phyloP scores from a whole-genome alignment of 2,888 invertebrate species.

The Sturmia bella region DNA sequence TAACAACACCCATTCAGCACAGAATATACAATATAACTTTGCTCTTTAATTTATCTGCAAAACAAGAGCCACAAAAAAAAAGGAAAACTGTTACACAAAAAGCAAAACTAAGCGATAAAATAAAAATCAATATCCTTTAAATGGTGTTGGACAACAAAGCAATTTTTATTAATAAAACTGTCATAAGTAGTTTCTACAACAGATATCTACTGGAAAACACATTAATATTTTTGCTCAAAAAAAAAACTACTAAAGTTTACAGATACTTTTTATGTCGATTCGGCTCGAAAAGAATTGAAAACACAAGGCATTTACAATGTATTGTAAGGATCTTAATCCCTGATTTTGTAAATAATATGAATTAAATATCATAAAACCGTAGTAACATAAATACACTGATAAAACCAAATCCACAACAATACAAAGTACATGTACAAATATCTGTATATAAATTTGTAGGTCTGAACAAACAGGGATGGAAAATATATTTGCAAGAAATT shows the following conservation, averaged over 20 bases:
- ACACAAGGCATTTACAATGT: too few relatives aligned
- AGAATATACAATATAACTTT: neutral
- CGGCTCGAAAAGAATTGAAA: neutral
- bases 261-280: slow-evolving; percentile 19
- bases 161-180: slow-evolving; percentile 24
- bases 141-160: slow-evolving; percentile 3
- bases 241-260: slow-evolving; percentile 15
- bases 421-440: neutral
- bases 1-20: too few relatives aligned
- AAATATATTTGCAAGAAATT: too few relatives aligned
- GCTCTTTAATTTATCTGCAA: slow-evolving; percentile 24
- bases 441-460: too few relatives aligned
- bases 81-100: slow-evolving; percentile 7
- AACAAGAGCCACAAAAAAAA: slow-evolving; percentile 7
- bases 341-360: neutral
- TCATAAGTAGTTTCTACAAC: slow-evolving; percentile 23
- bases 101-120: slow-evolving; percentile 12
- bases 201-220: neutral
- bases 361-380: slow-evolving; percentile 39
- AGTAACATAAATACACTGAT: slow-evolving; percentile 34
- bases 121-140: slow-evolving; percentile 27
- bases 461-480: neutral
- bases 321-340: too few relatives aligned
- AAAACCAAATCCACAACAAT: slow-evolving; percentile 21
- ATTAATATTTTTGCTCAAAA: slow-evolving; percentile 1